Conservation (phyloP, 2,888 invertebrate species). For the Lacanobia oleracea region DNA sequence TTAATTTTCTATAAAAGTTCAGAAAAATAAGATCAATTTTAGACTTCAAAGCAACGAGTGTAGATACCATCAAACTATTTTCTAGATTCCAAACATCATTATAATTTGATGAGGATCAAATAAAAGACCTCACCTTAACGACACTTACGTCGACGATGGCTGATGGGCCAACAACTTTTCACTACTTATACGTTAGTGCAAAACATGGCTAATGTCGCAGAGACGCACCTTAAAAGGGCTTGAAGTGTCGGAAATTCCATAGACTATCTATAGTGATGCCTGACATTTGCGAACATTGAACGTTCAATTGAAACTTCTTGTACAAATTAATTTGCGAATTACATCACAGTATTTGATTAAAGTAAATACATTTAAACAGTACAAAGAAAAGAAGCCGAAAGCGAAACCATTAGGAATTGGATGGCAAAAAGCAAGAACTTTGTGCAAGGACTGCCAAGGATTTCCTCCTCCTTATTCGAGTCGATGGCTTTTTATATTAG, state of each 20-base stretch:
- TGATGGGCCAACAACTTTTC: slow-evolving; percentile 51
- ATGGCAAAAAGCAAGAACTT: neutral
- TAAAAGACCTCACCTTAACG: slow-evolving; percentile 18
- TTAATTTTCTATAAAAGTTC: neutral
- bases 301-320: slow-evolving; percentile 14
- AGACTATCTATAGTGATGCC: slow-evolving; percentile 25
- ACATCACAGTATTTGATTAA: too few species aligned
- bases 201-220: slow-evolving; percentile 49
- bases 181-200: slow-evolving; percentile 43
- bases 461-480: too few species aligned
- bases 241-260: slow-evolving; percentile 46
- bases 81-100: neutral
- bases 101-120: too few species aligned
- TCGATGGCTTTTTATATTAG: too few species aligned
- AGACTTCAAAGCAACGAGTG: slow-evolving; percentile 8
- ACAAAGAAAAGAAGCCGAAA: neutral
- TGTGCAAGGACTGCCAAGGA: neutral
- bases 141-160: slow-evolving; percentile 27
- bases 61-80: neutral
- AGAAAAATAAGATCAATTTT: neutral
- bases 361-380: neutral
- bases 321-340: slow-evolving; percentile 18
- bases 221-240: slow-evolving; percentile 55
- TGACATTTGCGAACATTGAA: slow-evolving; percentile 46
- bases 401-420: neutral